A percentile compares a stretch with the other conserved stretches of the same genome.
Conservation (phyloP, 2,797 vertebrate species). For the Sebastes hopkinsi region DNA sequence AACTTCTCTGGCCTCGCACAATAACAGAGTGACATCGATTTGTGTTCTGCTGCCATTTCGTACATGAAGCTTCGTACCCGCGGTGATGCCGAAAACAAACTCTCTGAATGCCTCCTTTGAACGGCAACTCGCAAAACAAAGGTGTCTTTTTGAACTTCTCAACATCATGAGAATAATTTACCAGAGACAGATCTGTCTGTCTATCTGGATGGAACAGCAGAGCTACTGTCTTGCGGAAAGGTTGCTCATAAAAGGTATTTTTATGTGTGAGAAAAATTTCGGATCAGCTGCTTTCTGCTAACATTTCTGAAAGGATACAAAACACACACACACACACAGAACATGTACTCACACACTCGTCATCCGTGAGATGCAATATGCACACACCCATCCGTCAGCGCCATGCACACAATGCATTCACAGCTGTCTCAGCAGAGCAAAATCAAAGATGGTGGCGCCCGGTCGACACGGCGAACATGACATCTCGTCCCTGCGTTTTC, state of each 20-base stretch:
- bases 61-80: too few relatives aligned
- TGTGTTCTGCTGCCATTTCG: constrained; percentile 22
- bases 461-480: constrained; percentile 48
- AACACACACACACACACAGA: neutral
- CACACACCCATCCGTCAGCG: constrained; percentile 38
- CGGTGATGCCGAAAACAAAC: constrained; percentile 60
- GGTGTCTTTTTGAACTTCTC: constrained; percentile 56
- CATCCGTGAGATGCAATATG: constrained; percentile 6
- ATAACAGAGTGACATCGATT: constrained; percentile 35
- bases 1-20: neutral
- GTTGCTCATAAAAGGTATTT: constrained; percentile 2
- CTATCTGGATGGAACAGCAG: constrained; percentile 11
- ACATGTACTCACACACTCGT: neutral
- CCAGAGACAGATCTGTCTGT: constrained; percentile 54
- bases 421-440: constrained; percentile 50
- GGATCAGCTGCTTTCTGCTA: constrained; percentile 11
- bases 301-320: constrained; percentile 1
- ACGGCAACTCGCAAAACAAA: constrained; percentile 65
- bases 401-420: constrained; percentile 26
- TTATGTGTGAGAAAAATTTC: constrained; percentile 5
- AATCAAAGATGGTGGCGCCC: constrained; percentile 63
- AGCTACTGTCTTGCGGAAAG: constrained; percentile 14
- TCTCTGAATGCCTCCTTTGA: constrained; percentile 70
- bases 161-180: constrained; percentile 72
- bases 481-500: constrained; percentile 54